Base-by-base conservation (phyloP, 1,140 invertebrate genomes). In the Halictus rubicundus region DNA sequence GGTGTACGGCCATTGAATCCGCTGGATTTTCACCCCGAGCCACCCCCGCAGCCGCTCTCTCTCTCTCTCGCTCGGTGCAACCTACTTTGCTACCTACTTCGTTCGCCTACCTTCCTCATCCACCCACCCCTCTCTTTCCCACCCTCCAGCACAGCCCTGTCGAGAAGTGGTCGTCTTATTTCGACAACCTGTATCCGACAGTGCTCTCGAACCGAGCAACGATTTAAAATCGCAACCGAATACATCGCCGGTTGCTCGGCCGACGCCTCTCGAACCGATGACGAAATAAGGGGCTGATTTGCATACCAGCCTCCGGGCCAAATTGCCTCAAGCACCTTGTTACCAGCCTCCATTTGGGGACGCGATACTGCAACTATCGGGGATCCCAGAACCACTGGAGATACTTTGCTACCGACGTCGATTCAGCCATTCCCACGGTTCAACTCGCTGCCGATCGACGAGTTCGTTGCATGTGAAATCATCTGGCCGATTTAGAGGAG, bases 51-150 rank as follows among this genome's bases (percentile, higher is more conserved):
- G 32, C 46, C 32, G 10, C 46, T 16, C 46, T 63, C 19, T 59
- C 25, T 32, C 52, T 32, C 52, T 23, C 52, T 64, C 46, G 57
- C 49, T 42, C 19, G 19, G 27, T 19, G 86, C 87, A 88, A 88
- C 87, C 87, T 88, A 88, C 86, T 88, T 88, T 83, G 77, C 85
- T 82, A 80, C 72, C 84, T 82, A 80, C 83, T 84, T 68, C 68
- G 83, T 85, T 76, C 71, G 78, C 16, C 49, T 21, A 16, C 16
- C 49, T 6, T 54, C 10, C 46, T 49, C n/a, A n/a, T n/a, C n/a
- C n/a, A n/a, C n/a, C n/a, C n/a, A n/a, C 46, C 10, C 46, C 46
- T 49, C 46, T 12, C 10, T 10, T 85, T 61, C 68, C 46, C 69
- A 60, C 46, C 60, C 42, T 54, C 46, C 68, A 46, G 65, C 54